Evolutionary conservation across 2,888 invertebrate species (phyloP).

Genomic region (Drosophila melanosoma): DNA sequence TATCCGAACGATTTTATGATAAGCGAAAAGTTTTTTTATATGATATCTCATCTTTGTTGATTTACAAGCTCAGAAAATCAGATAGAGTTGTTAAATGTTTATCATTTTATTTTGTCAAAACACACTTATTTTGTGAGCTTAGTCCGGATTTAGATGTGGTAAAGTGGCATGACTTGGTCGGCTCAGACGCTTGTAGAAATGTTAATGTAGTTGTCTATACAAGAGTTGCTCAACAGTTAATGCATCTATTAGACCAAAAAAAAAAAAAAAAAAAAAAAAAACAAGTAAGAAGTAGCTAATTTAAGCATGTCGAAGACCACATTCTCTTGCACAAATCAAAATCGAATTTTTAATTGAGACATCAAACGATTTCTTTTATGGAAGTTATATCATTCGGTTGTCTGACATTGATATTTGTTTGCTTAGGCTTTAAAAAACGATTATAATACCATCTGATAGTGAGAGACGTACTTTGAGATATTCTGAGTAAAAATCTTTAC

Average conservation of each 20-base stretch:
- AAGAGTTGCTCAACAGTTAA: conserved; percentile 10
- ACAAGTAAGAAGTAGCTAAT: background rate
- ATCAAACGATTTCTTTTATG: background rate
- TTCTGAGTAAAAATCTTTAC: background rate
- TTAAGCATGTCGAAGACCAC: background rate
- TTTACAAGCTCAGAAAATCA: background rate
- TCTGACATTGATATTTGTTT: background rate
- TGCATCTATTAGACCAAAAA: conserved; percentile 26
- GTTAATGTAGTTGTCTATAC: background rate
- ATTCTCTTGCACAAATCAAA: background rate
- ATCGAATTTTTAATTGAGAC: background rate
- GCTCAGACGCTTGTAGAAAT: background rate
- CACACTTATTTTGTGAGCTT: background rate
- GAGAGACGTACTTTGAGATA: background rate
- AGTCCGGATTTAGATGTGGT: background rate
- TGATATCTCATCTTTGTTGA: background rate
- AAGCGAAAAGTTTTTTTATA: background rate
- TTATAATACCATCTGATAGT: background rate
- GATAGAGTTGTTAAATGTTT: background rate
- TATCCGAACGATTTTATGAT: no score
- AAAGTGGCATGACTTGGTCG: background rate
- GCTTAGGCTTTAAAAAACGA: no score
- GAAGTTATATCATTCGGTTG: no score
- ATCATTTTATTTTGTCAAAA: background rate
- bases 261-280: background rate